Evolutionary conservation across 1,140 invertebrate genomes (phyloP).

Genomic region (Sesamia nonagrioides): DNA sequence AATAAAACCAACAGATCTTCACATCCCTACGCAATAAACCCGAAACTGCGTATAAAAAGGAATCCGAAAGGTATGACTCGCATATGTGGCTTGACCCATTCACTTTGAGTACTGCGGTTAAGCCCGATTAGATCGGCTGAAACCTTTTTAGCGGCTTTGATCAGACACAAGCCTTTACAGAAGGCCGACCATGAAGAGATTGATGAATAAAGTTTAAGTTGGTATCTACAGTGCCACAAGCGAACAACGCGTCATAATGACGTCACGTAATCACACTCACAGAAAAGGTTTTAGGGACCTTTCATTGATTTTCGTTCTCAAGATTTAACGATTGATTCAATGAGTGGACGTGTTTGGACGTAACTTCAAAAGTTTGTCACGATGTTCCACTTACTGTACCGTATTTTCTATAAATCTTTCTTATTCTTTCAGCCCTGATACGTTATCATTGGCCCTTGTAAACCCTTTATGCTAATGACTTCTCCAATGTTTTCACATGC

Average conservation of each 20-base stretch:
- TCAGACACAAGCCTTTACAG: not conserved
- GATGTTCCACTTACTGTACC: too few relatives aligned
- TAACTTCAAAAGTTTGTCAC: too few relatives aligned
- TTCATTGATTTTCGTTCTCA: not conserved
- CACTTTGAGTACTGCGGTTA: conserved; percentile 12
- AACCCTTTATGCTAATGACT: too few relatives aligned
- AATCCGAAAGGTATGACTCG: not conserved
- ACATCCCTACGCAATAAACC: conserved; percentile 13
- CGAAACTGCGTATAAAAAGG: conserved; percentile 4
- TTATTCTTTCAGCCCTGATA: too few relatives aligned
- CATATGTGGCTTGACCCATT: conserved; percentile 33
- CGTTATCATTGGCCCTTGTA: too few relatives aligned
- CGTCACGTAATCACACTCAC: not conserved
- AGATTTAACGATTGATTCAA: too few relatives aligned
- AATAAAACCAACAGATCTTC: not conserved
- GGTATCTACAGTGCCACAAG: too few relatives aligned
- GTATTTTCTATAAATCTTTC: too few relatives aligned
- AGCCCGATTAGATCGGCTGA: not conserved
- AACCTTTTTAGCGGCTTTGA: conserved; percentile 8
- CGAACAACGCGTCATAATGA: too few relatives aligned
- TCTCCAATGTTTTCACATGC: not conserved
- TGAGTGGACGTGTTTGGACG: too few relatives aligned
- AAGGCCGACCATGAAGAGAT: not conserved
- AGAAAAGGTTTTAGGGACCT: not conserved
- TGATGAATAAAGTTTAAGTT: not conserved